Evolutionary conservation across 2,888 invertebrate species (phyloP).

Genomic region (Hemistola chrysoprasaria): DNA sequence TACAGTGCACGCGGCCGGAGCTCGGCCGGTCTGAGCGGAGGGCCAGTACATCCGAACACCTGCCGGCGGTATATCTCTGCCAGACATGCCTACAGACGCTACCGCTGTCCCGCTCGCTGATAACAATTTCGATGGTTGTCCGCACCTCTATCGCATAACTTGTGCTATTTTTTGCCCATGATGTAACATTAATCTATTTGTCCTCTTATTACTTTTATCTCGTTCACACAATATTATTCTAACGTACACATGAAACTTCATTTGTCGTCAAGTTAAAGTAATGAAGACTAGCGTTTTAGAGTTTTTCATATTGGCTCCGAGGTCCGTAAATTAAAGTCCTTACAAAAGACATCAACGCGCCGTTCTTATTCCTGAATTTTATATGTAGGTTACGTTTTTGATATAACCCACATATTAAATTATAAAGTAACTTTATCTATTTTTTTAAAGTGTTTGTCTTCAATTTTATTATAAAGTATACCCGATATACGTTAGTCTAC

Average conservation of each 20-base stretch:
- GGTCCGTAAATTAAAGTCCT: conserved; percentile 39
- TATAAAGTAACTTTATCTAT: no score
- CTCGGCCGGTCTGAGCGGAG: no score
- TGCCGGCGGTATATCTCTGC: conserved; percentile 32
- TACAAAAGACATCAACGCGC: conserved; percentile 78
- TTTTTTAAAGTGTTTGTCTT: no score
- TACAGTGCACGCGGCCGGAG: conserved; percentile 51
- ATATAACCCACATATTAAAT: no score
- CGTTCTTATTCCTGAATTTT: conserved; percentile 22
- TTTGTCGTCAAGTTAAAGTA: no score
- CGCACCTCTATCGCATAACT: no score
- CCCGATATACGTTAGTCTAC: no score
- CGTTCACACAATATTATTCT: no score
- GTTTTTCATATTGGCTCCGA: conserved; percentile 4
- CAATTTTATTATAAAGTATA: no score
- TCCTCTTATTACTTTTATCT: no score
- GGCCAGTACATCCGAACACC: conserved; percentile 47
- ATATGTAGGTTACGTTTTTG: conserved; percentile 4
- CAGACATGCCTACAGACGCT: conserved; percentile 14
- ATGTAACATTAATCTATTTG: not conserved
- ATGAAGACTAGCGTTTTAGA: not conserved
- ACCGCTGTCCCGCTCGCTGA: not conserved
- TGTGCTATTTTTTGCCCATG: not conserved
- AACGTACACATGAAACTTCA: no score
- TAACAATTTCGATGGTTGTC: no score